A percentile compares a stretch with the other conserved stretches of the same genome.
Evolutionary conservation across 2,797 vertebrate species (phyloP).

Genomic region (Tamandua tetradactyla): DNA sequence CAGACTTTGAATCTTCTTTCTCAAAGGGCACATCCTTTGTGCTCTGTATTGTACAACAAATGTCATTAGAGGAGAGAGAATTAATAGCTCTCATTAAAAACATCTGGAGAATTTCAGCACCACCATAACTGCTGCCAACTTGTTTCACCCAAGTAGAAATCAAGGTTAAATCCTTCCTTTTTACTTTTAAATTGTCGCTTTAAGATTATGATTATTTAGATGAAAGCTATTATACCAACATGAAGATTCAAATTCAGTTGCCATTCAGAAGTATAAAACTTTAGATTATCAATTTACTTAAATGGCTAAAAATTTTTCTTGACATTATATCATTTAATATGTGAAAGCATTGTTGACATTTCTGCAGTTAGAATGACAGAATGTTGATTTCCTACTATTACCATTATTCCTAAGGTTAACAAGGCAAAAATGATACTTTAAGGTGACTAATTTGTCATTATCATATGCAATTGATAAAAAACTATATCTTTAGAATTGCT

Average conservation of each 20-base stretch:
- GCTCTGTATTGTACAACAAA: conserved; percentile 71
- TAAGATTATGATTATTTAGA: conserved; percentile 43
- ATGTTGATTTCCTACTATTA: not conserved
- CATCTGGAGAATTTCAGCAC: conserved; percentile 76
- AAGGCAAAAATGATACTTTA: not conserved
- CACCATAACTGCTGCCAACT: conserved; percentile 43
- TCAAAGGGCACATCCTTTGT: conserved; percentile 64
- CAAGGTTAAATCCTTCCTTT: conserved; percentile 70
- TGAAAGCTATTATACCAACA: not conserved
- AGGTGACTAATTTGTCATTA: not conserved
- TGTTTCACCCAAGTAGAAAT: conserved; percentile 56
- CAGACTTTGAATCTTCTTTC: conserved; percentile 59
- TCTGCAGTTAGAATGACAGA: not conserved
- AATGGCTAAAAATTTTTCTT: conserved; percentile 3
- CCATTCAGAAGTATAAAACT: not conserved
- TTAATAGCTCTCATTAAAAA: conserved; percentile 82
- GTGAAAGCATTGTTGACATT: not conserved
- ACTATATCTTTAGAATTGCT: not conserved
- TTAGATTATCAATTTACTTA: conserved; percentile 32
- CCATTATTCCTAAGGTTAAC: not conserved
- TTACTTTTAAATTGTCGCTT: not conserved
- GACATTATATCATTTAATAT: conserved; percentile 18
- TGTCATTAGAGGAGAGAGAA: conserved; percentile 75
- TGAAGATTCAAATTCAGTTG: conserved; percentile 9
- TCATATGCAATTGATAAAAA: not conserved